Base-by-base conservation (phyloP, 2,113 vertebrate genomes). In the Aythya baeri region DNA sequence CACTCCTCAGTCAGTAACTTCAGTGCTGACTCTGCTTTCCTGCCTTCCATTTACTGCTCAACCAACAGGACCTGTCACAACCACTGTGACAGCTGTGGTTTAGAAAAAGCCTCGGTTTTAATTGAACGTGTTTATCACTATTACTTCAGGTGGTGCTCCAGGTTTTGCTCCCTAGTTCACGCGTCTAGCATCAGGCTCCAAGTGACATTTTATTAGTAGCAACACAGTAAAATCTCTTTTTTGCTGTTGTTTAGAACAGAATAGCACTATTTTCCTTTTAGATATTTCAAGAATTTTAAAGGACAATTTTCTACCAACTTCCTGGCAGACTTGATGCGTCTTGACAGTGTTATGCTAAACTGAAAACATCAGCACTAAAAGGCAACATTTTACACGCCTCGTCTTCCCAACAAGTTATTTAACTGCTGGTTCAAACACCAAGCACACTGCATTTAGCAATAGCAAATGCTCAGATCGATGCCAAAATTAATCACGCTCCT, bases 361-460 rank as follows among this genome's bases (percentile, higher is more conserved):
- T 88, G 54, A 86, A 94, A 96, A 71, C 50, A 86, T 55, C 57
- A 78, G 54, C 54, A 91, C n/a, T 88, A 75, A 92, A 90, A 91
- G 78, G 32, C 44, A 90, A 82, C 66, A 82, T 75, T 90, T 62
- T 83, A 59, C 29, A 81, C 1, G 5, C 27, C 20, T 65, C 54
- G 84, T 81, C 58, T 27, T 49, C n/a, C 78, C 32, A 62, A 36
- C 6, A 82, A 32, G 65, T 83, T 74, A 83, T 41, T 77, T 50
- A 73, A 83, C 54, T 94, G 63, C 61, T 76, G 79, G 79, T 75
- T 92, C 20, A 59, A 70, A 86, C 84, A 76, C 72, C n/a, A 16
- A 59, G 18, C 31, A 55, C 82, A 41, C 13, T 63, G 58, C 70
- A 96, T 49, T 11, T 67, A 68, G 83, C 17, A 63, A 41, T 7